phyloP scores from a whole-genome alignment of 2,888 invertebrate species.

The Trichacis sp. region DNA sequence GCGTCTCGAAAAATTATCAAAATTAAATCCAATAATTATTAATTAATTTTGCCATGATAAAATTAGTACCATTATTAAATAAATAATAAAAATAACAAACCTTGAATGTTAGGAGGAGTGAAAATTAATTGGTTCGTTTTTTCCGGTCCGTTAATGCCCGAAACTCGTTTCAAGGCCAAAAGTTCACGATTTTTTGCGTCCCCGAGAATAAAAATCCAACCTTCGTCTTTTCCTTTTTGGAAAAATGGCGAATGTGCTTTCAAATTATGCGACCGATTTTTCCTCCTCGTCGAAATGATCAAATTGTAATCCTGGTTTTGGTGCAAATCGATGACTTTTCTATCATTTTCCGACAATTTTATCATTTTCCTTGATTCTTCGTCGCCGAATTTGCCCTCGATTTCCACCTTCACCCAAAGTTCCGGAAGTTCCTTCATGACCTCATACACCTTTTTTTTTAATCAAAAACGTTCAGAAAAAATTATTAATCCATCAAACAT shows the following conservation, averaged over 20 bases:
- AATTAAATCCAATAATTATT: no score
- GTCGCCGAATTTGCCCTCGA: slow-evolving; percentile 49
- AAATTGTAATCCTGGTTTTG: slow-evolving; percentile 77
- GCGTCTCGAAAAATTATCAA: no score
- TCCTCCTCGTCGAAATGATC: slow-evolving; percentile 72
- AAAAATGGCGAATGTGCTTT: slow-evolving; percentile 86
- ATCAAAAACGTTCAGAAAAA: background rate
- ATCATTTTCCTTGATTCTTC: slow-evolving; percentile 37
- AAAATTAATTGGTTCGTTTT: slow-evolving; percentile 74
- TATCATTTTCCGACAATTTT: slow-evolving; percentile 31
- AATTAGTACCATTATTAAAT: no score
- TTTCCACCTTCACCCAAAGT: slow-evolving; percentile 51
- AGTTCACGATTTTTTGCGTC: slow-evolving; percentile 79
- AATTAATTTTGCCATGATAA: no score
- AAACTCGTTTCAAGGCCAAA: slow-evolving; percentile 83
- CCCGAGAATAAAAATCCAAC: slow-evolving; percentile 93
- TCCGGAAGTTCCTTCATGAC: slow-evolving; percentile 63
- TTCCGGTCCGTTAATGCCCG: slow-evolving; percentile 70
- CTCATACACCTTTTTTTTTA: slow-evolving; percentile 58
- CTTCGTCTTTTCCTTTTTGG: slow-evolving; percentile 94
- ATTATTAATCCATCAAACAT: slow-evolving; percentile 3
- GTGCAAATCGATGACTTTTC: slow-evolving; percentile 47
- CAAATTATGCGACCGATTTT: slow-evolving; percentile 72
- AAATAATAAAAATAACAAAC: slow-evolving; percentile 59
- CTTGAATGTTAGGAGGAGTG: slow-evolving; percentile 72